phyloP scores from a whole-genome alignment of 2,888 invertebrate genomes.

The Lasioglossum oenotherae region DNA sequence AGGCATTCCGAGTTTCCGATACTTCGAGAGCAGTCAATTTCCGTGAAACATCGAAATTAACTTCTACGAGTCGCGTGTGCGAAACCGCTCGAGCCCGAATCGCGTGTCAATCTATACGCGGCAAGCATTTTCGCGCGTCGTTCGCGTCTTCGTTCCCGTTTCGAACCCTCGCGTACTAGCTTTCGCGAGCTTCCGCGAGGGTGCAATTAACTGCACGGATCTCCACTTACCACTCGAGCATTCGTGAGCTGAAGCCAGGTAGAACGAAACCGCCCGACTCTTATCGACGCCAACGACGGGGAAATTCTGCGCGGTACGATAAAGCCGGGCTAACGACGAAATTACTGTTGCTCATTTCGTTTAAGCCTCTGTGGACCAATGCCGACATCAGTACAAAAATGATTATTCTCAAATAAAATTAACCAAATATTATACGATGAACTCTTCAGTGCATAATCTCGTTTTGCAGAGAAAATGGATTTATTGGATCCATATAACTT shows the following conservation, averaged over 20 bases:
- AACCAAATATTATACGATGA: background rate
- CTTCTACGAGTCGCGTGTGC: constrained; percentile 11
- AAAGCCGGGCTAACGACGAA: background rate
- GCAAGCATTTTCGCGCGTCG: constrained; percentile 19
- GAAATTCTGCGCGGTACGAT: background rate
- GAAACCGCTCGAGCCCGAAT: constrained; percentile 16
- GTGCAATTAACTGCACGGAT: constrained; percentile 29
- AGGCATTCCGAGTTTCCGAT: background rate
- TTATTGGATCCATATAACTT: too few relatives aligned
- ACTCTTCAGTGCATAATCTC: too few relatives aligned
- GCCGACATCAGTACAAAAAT: background rate
- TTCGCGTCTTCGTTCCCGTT: constrained; percentile 36
- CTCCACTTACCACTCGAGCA: constrained; percentile 16
- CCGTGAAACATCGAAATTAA: constrained; percentile 12
- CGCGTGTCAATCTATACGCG: constrained; percentile 34
- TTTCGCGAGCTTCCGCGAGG: constrained; percentile 10
- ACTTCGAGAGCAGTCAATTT: constrained; percentile 9
- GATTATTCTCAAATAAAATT: background rate
- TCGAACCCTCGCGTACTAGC: constrained; percentile 4
- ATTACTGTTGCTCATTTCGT: background rate
- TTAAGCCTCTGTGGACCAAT: background rate
- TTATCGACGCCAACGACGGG: constrained; percentile 17
- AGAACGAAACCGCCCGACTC: constrained; percentile 17
- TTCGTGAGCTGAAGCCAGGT: constrained; percentile 17
- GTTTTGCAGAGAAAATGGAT: too few relatives aligned